Base-by-base conservation (phyloP, 2,888 invertebrate species). In the Polietes domitor region DNA sequence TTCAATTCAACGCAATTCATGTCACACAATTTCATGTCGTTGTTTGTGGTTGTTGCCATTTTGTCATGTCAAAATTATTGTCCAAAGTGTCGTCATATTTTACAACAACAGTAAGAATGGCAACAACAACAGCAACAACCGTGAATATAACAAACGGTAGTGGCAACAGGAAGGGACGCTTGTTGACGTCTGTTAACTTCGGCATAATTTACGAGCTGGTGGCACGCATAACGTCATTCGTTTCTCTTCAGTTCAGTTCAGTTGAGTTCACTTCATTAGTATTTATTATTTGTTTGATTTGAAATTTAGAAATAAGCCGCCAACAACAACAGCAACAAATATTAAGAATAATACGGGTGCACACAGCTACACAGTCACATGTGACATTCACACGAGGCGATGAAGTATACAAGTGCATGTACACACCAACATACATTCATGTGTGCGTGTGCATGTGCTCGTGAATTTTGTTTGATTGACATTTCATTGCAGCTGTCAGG, bases 211-310 rank as follows among this genome's bases (percentile, higher is more conserved):
- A 83, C 76, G 83, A 77, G 70, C 68, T 32, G 47, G 50, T 78
- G 80, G 70, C 83, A 83, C 83, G 83, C 80, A 83, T 17, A 80
- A 79, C 80, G 80, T 80, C 83, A 79, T 79, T 41, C 70, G 63
- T 72, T 72, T 19, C 65, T 41, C n/a, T 61, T 61, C 28, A 26
- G 5, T 24, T 58, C 58, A 15, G 26, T 53, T 19, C n/a, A n/a
- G 47, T 53, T 53, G 2, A 41, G 6, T 12, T 19, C 50, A 53
- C 4, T 2, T 65, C 41, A 65, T 41, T 65, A 65, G 37, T 65
- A 65, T 43, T 68, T 68, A 68, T 68, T 43, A 68, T 21, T n/a
- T 68, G 24, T 43, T 68, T 43, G 43, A 68, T 68, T 68, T 41
- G 12, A 43, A 68, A 65, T 10, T 37, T 21, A 19, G 65, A 63